These are phyloP conservation scores for Benthosema pterotum DNA, from an alignment of 2,797 vertebrate species.

Conservation along the genomic window DNA sequence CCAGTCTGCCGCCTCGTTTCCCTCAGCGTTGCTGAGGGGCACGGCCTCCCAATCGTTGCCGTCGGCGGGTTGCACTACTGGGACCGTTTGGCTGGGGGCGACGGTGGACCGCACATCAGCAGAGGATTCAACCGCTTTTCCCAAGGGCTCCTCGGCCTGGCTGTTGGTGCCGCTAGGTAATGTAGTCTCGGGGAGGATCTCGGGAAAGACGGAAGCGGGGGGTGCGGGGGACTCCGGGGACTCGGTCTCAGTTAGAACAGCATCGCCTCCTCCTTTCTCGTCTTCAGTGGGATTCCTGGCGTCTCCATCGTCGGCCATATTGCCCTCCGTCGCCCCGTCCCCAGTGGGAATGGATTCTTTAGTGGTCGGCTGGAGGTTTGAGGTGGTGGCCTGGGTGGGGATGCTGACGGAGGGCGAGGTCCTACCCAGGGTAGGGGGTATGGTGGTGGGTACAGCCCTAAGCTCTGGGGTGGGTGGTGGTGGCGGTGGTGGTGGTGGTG, in stretches of 20 bases:
- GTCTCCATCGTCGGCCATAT: slow-evolving; percentile 17
- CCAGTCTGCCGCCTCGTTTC: slow-evolving; percentile 30
- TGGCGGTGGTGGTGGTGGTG: slow-evolving; percentile 39
- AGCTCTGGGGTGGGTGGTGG: slow-evolving; percentile 36
- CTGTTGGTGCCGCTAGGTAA: slow-evolving; percentile 45
- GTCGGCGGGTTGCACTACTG: slow-evolving; percentile 25
- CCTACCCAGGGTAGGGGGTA: slow-evolving; percentile 18
- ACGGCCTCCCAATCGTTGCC: slow-evolving; percentile 23
- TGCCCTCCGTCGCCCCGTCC: slow-evolving; percentile 20
- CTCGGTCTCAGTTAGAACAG: not conserved
- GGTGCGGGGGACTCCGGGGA: not conserved
- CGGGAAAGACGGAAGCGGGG: no score
- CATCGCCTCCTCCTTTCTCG: not conserved
- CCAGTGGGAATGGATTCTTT: slow-evolving; percentile 9
- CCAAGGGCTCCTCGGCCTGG: slow-evolving; percentile 38
- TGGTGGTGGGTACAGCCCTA: slow-evolving; percentile 35
- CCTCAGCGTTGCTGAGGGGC: slow-evolving; percentile 23
- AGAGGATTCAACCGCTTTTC: slow-evolving; percentile 38
- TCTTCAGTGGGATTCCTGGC: slow-evolving; percentile 24
- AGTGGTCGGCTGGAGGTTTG: slow-evolving; percentile 10
- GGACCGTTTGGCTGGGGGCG: slow-evolving; percentile 29
- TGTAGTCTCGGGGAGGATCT: slow-evolving; percentile 24
- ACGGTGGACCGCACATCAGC: slow-evolving; percentile 39
- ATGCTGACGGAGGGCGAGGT: slow-evolving; percentile 39
- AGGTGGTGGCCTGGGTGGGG: slow-evolving; percentile 42